Evolutionary conservation across 2,113 vertebrate species (phyloP), one percentile per base, ranked within the genome.

Genomic region (Dryoscopus gambensis): DNA sequence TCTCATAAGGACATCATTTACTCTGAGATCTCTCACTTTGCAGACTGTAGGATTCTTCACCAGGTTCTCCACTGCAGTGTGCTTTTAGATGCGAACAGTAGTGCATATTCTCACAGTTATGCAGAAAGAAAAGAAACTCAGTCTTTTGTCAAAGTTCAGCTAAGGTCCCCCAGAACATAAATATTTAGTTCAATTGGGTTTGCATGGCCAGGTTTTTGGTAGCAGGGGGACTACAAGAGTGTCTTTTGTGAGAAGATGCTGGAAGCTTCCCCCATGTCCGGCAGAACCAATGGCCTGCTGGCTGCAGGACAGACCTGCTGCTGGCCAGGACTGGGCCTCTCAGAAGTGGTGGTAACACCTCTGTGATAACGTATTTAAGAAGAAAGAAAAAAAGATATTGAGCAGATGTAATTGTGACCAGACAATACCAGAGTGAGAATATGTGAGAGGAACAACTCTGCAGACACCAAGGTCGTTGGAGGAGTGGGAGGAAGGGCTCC

Each of bases 21-120:
- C 22, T 60, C 42, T 90, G 30, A 52, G 8, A 71, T 93, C 46
- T 84, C 33, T 70, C 73, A 50, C 50, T 92, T 96, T 80, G 21
- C 63, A 93, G 50, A 50, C 65, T 52, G n/a, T 30, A 76, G 33
- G 24, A 24, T 74, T 79, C 56, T 93, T 88, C 75, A 81, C 70
- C 31, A 40, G 42, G 33, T 52, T 81, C 73, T 70, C 25, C 39
- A 39, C 8, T 35, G 35, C 42, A 70, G 39, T 13, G 3, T 33
- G 33, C 14, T 69, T 69, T 74, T 59, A 84, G 21, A 46, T 64
- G 14, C 35, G 37, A 63, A 33, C 20, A 84, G 18, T 10, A 78
- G 22, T 39, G 22, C 12, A 25, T 64, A 53, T 6, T 57, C 22
- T 47, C 28, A 42, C 27, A 56, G 7, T 56, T 39, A 52, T 0